Base-by-base conservation (phyloP, 2,888 invertebrate species). In the Drosophila borborema region DNA sequence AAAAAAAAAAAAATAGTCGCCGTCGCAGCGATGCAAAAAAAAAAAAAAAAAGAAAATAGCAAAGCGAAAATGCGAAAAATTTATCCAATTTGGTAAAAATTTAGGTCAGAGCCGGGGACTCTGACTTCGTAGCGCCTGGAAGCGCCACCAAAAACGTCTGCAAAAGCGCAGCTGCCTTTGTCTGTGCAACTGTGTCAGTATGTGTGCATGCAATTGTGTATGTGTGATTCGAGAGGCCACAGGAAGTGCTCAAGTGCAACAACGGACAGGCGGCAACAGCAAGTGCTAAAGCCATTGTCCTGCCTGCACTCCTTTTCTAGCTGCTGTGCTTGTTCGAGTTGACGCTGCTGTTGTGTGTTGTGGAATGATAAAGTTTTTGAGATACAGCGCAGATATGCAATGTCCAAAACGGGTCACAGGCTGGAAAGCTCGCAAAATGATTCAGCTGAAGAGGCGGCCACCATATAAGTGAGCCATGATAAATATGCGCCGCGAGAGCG, bases 1-100 rank as follows among this genome's bases (percentile, higher is more conserved):
- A 4, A 18, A 48, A n/a, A n/a, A n/a, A 18, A 6, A 53, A 23
- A 28, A 51, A 28, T 61, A 65, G 67, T 62, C 70, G 77, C 63
- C 82, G 64, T 62, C 80, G 66, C 64, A 46, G 64, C 63, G 59
- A 72, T 64, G 74, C 67, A 78, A 60, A 54, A 72, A 64, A 69
- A 69, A 54, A 63, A 53, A 54, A 16, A 38, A 12, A 51, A 43
- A 4, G 28, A 66, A 71, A 61, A 65, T 46, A 65, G 66, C 71
- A 76, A 77, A 82, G 81, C 74, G 88, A 89, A 90, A 90, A 90
- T 89, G 90, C 90, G 91, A 91, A 91, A 91, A 91, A 91, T 91
- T 88, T 91, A 91, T 91, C 90, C 91, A 91, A 91, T 91, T 91
- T 91, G 86, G 90, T 86, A 91, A 91, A 91, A 91, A 91, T 91